Conservation (phyloP, 1,140 invertebrate genomes). For the Halesus radiatus region DNA sequence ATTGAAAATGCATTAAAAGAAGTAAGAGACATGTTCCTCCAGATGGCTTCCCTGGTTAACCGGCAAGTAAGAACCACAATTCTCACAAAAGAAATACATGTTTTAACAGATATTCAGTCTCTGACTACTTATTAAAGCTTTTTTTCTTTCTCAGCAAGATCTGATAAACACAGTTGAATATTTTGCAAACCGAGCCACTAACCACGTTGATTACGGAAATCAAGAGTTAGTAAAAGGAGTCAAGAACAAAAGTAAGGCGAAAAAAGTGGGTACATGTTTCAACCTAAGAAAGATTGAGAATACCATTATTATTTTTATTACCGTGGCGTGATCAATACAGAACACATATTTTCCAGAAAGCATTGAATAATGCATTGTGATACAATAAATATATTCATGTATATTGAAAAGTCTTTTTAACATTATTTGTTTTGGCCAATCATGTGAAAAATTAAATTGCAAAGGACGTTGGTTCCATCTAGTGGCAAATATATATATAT, state of each 20-base stretch:
- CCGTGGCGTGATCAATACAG: too few relatives aligned
- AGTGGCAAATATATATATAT: too few relatives aligned
- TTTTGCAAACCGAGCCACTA: slow-evolving; percentile 77
- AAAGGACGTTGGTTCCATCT: too few relatives aligned
- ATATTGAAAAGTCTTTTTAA: too few relatives aligned
- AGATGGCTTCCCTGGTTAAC: slow-evolving; percentile 83
- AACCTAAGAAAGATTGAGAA: too few relatives aligned
- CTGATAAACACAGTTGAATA: slow-evolving; percentile 80
- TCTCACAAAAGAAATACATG: not conserved
- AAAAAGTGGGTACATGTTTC: slow-evolving; percentile 59
- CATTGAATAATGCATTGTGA: too few relatives aligned
- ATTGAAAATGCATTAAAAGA: slow-evolving; percentile 86
- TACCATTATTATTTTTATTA: too few relatives aligned
- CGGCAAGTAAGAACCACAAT: slow-evolving; percentile 72
- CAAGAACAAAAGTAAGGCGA: slow-evolving; percentile 60
- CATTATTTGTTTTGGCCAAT: too few relatives aligned
- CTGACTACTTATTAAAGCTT: not conserved
- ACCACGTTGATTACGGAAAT: slow-evolving; percentile 75
- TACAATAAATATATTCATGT: too few relatives aligned
- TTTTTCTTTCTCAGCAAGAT: slow-evolving; percentile 72
- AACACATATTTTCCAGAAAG: too few relatives aligned
- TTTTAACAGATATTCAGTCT: not conserved
- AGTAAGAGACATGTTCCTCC: slow-evolving; percentile 86
- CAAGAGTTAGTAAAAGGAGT: slow-evolving; percentile 64
- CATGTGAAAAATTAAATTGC: too few relatives aligned